phyloP scores from a whole-genome alignment of 2,888 invertebrate genomes.

The Drosophila paracracens region DNA sequence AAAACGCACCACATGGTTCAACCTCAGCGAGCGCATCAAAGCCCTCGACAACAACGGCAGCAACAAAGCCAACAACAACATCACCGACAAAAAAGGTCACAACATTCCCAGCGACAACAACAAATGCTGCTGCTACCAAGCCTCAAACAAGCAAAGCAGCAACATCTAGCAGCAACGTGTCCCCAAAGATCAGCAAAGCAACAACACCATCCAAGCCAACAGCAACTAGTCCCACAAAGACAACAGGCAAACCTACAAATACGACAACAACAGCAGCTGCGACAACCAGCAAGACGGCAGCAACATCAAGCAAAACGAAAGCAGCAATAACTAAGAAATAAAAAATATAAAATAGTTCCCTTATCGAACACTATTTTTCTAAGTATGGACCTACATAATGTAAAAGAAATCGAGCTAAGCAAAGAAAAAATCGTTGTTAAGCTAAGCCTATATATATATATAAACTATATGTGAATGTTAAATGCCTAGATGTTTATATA shows the following conservation, averaged over 20 bases:
- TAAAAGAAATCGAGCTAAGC: slow-evolving; percentile 49
- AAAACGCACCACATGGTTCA: not conserved
- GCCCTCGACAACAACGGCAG: not conserved
- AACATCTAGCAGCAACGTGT: slow-evolving; percentile 35
- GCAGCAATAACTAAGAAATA: slow-evolving; percentile 60
- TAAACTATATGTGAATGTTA: slow-evolving; percentile 34
- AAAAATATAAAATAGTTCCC: slow-evolving; percentile 26
- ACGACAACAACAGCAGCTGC: slow-evolving; percentile 32
- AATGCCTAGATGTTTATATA: slow-evolving; percentile 45
- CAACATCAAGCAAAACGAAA: slow-evolving; percentile 57
- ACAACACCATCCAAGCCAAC: slow-evolving; percentile 34
- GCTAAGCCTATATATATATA: slow-evolving; percentile 15
- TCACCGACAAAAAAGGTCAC: slow-evolving; percentile 14
- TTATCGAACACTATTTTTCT: slow-evolving; percentile 68
- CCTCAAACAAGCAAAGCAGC: slow-evolving; percentile 20
- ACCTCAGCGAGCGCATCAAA: slow-evolving; percentile 16
- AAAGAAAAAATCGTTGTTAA: slow-evolving; percentile 15
- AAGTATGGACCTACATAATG: slow-evolving; percentile 53
- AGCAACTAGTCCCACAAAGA: slow-evolving; percentile 55
- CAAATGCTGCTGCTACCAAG: slow-evolving; percentile 31
- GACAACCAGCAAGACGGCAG: slow-evolving; percentile 25
- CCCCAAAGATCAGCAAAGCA: slow-evolving; percentile 38
- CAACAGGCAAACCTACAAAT: slow-evolving; percentile 36
- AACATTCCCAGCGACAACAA: slow-evolving; percentile 14
- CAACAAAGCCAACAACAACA: slow-evolving; percentile 1